Conservation (phyloP, 2,113 vertebrate species). For the Argyrosomus japonicus region DNA sequence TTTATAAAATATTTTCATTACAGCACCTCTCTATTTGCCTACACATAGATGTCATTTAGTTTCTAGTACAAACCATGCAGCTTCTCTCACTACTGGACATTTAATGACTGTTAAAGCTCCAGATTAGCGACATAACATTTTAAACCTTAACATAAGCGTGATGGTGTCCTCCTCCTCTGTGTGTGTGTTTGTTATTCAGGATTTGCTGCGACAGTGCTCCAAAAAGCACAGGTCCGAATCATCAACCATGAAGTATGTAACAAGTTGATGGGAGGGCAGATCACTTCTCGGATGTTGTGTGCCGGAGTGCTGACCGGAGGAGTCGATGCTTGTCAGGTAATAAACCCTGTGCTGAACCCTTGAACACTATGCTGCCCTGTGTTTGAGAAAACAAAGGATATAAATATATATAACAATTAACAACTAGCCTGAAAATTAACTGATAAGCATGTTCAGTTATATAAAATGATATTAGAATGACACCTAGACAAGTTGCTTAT, state of each 20-base stretch:
- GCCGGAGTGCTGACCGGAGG: slow-evolving; percentile 89
- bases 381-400: background rate
- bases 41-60: background rate
- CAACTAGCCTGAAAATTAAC: background rate
- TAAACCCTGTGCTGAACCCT: background rate
- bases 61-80: background rate
- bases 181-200: slow-evolving; percentile 75
- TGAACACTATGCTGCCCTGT: background rate
- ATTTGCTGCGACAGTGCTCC: slow-evolving; percentile 83
- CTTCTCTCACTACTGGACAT: background rate
- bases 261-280: slow-evolving; percentile 79
- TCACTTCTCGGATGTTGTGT: slow-evolving; percentile 91
- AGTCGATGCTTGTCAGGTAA: slow-evolving; percentile 95
- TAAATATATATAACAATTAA: background rate
- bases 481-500: background rate
- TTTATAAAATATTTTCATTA: background rate
- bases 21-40: background rate
- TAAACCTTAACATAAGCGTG: background rate
- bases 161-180: background rate
- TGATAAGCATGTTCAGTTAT: background rate
- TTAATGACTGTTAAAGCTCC: background rate
- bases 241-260: slow-evolving; percentile 90
- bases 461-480: background rate
- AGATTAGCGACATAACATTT: background rate
- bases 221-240: slow-evolving; percentile 93